Base-by-base conservation (phyloP, 2,797 vertebrate genomes). In the Malurus leucopterus region DNA sequence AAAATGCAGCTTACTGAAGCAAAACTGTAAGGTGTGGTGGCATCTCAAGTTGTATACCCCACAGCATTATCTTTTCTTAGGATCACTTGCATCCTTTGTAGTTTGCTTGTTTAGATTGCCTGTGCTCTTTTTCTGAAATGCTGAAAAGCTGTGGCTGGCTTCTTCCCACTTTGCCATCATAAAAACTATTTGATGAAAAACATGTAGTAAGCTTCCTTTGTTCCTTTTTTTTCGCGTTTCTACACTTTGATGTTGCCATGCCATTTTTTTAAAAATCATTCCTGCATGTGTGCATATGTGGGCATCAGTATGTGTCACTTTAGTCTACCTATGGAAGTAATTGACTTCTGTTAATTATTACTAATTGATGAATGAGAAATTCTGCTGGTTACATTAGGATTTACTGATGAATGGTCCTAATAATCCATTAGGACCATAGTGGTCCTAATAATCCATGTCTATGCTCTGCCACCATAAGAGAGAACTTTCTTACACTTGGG, bases 21-120 rank as follows among this genome's bases (percentile, higher is more conserved):
- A 92, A 61, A 94, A 85, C 55, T 47, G n/a, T 14, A 22, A 88
- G 36, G n/a, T 77, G 75, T 89, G 71, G 30, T 88, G 55, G 41
- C 41, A 43, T 27, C 51, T 91, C 12, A 34, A 51, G 36, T 26
- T 71, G 36, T 79, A 41, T 26, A 68, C 23, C 10, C 17, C 20
- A 11, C 36, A 72, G 34, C 22, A 63, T 86, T 62, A 58, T 74
- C 68, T 93, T 82, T 61, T 34, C 27, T 80, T 72, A 44, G 13
- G 38, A 82, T 88, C 64, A 1, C 18, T 30, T 64, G 34, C 38
- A 41, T 80, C 51, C 38, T 89, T 83, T 94, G 69, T 86, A 64
- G 67, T 55, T 75, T 34, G 22, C 54, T 83, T 81, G 27, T 84
- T 88, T 76, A 36, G 38, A 40, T 59, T 47, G 23, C 36, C 27